A percentile compares a stretch with the other conserved stretches of the same genome.
Conservation (phyloP, 2,888 invertebrate genomes). For the Lasioglossum marginatum region DNA sequence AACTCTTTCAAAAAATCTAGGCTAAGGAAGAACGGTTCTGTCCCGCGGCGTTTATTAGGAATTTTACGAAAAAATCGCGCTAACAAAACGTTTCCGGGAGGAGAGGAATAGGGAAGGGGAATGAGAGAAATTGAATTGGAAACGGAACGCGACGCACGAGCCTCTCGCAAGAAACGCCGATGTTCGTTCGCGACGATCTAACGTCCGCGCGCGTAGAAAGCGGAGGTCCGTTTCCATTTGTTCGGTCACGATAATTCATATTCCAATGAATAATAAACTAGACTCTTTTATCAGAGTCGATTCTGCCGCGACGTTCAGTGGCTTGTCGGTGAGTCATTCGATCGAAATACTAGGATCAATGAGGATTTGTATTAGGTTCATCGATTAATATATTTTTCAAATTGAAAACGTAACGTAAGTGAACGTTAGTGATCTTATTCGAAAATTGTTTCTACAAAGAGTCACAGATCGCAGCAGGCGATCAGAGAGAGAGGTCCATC, state of each 20-base stretch:
- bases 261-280: background rate
- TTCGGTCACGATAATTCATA: background rate
- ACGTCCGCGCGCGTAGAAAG: background rate
- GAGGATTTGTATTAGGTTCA: background rate
- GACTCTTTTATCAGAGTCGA: background rate
- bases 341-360: no score
- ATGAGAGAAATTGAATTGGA: conserved; percentile 7
- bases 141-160: conserved; percentile 1
- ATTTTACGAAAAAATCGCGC: background rate
- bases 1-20: background rate
- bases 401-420: no score
- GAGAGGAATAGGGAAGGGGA: background rate
- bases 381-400: background rate
- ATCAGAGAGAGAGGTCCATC: background rate
- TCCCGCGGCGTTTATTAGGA: background rate
- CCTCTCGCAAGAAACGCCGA: background rate
- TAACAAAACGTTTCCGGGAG: background rate
- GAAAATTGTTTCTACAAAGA: background rate
- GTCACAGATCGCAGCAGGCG: background rate
- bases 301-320: no score
- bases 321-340: no score
- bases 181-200: background rate
- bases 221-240: background rate
- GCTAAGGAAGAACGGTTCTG: background rate
- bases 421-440: background rate